phyloP scores from a whole-genome alignment of 2,113 vertebrate species.

The Varanus salvator region DNA sequence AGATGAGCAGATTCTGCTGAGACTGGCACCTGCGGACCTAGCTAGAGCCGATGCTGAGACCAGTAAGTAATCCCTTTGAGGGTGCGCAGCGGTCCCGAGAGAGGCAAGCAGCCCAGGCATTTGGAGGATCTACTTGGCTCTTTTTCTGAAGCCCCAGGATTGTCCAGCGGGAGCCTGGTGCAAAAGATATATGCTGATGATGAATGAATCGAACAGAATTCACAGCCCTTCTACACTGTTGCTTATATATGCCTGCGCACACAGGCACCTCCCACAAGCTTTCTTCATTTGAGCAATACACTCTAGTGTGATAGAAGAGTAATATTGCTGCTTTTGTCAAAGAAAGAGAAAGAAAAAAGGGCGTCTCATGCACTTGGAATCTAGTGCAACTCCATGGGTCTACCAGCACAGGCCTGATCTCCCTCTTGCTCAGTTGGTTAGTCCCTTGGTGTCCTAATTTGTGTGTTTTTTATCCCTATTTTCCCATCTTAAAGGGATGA shows the following conservation, averaged over 20 bases:
- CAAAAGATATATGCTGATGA: background rate
- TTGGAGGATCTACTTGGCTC: background rate
- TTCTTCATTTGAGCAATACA: background rate
- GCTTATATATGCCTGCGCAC: too few species aligned
- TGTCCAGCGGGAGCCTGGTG: background rate
- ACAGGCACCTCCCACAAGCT: background rate
- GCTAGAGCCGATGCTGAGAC: constrained; percentile 16
- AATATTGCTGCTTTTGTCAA: background rate
- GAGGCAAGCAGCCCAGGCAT: background rate
- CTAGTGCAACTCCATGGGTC: background rate
- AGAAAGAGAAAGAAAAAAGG: background rate
- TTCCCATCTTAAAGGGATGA: background rate
- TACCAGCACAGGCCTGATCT: too few species aligned
- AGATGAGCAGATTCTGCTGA: background rate
- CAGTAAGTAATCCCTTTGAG: background rate
- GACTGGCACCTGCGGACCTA: background rate
- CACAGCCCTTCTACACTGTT: background rate
- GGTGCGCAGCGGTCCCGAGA: background rate
- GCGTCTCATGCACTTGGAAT: background rate
- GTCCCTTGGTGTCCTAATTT: background rate
- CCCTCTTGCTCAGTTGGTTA: background rate
- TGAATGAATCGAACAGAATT: background rate
- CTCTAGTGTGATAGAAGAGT: background rate
- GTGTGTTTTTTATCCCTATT: background rate
- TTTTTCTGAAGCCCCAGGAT: background rate